Evolutionary conservation across 2,113 vertebrate species (phyloP).

Genomic region (Pteropus alecto): DNA sequence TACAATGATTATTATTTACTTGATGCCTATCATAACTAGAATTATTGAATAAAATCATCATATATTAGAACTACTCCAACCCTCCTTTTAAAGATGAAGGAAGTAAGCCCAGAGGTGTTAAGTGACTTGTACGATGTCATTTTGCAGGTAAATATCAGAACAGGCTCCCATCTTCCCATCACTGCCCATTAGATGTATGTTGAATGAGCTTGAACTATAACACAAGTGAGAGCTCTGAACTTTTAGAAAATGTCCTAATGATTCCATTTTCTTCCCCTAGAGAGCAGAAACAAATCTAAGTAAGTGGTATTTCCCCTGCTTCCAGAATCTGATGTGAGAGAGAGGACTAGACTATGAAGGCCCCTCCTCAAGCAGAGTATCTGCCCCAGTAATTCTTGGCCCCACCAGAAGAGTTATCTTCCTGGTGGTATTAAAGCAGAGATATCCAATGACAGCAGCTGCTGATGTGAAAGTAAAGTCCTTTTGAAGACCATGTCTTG

Average conservation of each 20-base stretch:
- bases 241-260: not conserved
- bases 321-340: not conserved
- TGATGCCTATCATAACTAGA: not conserved
- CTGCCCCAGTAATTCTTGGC: not conserved
- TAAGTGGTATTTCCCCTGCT: not conserved
- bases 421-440: not conserved
- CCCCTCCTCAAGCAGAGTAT: not conserved
- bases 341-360: not conserved
- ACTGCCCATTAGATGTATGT: fast-evolving
- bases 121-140: not conserved
- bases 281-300: not conserved
- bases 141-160: not conserved
- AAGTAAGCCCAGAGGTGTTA: not conserved
- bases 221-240: not conserved
- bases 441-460: not conserved
- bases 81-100: not conserved
- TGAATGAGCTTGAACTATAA: not conserved
- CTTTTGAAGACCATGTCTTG: not conserved
- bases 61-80: not conserved
- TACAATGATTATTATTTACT: not conserved
- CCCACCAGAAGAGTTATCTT: not conserved
- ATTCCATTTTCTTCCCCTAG: not conserved
- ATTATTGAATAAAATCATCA: not conserved
- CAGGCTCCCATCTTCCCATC: not conserved
- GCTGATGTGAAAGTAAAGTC: not conserved